Evolutionary conservation across 2,113 vertebrate species (phyloP).

Genomic region (Rostratula benghalensis): DNA sequence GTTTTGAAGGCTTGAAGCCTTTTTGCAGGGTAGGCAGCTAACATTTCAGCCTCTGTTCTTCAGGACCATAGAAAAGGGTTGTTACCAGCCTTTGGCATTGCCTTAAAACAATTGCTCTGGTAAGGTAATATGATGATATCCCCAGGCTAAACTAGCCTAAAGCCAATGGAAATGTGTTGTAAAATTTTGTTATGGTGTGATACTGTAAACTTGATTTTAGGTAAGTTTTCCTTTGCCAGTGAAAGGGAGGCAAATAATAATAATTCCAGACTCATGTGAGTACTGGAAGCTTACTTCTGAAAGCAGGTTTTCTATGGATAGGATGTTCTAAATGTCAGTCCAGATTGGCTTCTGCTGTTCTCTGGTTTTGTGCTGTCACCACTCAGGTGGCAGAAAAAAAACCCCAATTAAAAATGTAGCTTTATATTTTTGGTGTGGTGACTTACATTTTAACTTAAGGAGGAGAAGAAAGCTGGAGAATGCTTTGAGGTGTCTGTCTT

Average conservation of each 20-base stretch:
- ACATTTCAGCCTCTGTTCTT: neutral
- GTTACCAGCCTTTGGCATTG: neutral
- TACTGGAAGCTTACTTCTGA: neutral
- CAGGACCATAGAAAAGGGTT: neutral
- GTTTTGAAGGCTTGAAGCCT: neutral
- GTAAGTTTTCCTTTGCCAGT: neutral
- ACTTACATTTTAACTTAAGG: neutral
- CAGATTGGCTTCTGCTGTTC: neutral
- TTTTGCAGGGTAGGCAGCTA: neutral
- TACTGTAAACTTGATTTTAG: neutral
- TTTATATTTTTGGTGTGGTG: neutral
- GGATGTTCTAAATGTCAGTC: neutral
- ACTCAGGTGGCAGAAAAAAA: neutral
- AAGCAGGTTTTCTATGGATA: neutral
- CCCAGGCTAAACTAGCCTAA: neutral
- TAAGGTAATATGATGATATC: neutral
- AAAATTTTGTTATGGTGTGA: neutral
- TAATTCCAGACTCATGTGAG: neutral
- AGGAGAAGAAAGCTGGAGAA: neutral
- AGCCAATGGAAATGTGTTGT: neutral
- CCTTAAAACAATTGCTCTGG: neutral
- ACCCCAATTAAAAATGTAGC: neutral
- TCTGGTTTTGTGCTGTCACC: neutral
- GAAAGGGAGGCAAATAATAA: neutral
- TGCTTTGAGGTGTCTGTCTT: neutral